Evolutionary conservation across 1,140 invertebrate species (phyloP), one percentile per base, ranked within the genome.

Genomic region (honey bee (Apis mellifera)): DNA sequence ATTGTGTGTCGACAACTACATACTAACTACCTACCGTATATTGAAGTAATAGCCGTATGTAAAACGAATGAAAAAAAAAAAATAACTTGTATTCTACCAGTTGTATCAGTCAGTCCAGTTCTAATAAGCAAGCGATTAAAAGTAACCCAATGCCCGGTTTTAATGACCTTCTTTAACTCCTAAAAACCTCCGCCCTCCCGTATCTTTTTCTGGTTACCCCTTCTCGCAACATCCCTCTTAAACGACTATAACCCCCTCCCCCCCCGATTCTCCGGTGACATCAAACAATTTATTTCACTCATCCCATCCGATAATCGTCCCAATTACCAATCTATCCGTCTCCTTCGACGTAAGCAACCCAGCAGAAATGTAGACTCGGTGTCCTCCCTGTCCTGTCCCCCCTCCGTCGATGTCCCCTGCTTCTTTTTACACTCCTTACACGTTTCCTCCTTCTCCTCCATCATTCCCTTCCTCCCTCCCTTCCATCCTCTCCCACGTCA

Each of bases 1-100:
- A 94, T 94, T 94, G 93, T 94, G 93, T 94, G 93, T 94, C 93
- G 93, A 94, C 93, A 94, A 94, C 93, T 94, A 94, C 93, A 94
- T 94, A 94, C 93, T 94, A 91, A 93, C 92, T 94, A 94, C 93
- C 93, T 93, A 94, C 93, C 93, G 91, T 94, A 94, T 94, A 94
- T 94, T 91, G 93, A 94, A 94, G 91, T 94, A 94, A 94, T 94
- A 94, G 94, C 93, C 93, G 93, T 94, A 94, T 94, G 93, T 94
- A 94, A 94, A 94, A 94, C 90, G 90, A 92, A 94, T 85, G 87
- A 90, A 87, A 93, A 92, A 87, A 93, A 92, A 83, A 90, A 93
- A 90, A 91, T 88, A 94, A 93, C 92, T 94, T 94, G 92, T 94
- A 94, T 93, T 94, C 92, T 94, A 94, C 91, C 93, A 94, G 93